Base-by-base conservation (phyloP, 2,888 invertebrate genomes). In the Notodonta ziczac region DNA sequence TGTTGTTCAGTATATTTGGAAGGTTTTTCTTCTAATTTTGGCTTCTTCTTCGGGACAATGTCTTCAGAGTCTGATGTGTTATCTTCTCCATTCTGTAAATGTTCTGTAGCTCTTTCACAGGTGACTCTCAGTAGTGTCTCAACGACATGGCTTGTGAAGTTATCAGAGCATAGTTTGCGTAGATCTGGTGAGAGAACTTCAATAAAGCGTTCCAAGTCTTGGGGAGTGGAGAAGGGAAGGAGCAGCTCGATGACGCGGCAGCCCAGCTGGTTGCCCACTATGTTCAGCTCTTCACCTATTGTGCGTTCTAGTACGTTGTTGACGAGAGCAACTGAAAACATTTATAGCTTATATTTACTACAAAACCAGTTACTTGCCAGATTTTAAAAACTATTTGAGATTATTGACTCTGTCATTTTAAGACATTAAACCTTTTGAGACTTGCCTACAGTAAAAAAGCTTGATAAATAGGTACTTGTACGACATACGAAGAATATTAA, bases 201-300 rank as follows among this genome's bases (percentile, higher is more conserved):
- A 14, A 96, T 94, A 76, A 95, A 96, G 5, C 95, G 91, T 66
- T 96, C 94, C 14, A 98, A 83, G 60, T 95, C 94, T 57, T 94
- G 94, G 0, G 95, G 91, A 64, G 94, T 95, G 0, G 96, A 95
- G 65, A 95, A 96, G 0, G 96, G 96, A 0, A 98, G 85, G 0
- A 98, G 88, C n/a, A 95, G 93, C 79, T 98, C 98, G 2, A 98
- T 89, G 0, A 97, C 96, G 70, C 97, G 93, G 57, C 97, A 97
- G 0, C 97, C 97, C 0, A 98, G 94, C 86, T 98, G 97, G 88
- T 98, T 98, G 7, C 96, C 95, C 0, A 96, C 94, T 51, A 96
- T 94, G 51, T 96, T 95, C 0, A 97, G 86, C 87, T 98, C 98
- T 66, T 96, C 94, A 0, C 94, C 95, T 67, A 94, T 92, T 0